phyloP scores from a whole-genome alignment of 37 sponge, comb jelly and placozoan species.

The Eunapius fragilis region DNA sequence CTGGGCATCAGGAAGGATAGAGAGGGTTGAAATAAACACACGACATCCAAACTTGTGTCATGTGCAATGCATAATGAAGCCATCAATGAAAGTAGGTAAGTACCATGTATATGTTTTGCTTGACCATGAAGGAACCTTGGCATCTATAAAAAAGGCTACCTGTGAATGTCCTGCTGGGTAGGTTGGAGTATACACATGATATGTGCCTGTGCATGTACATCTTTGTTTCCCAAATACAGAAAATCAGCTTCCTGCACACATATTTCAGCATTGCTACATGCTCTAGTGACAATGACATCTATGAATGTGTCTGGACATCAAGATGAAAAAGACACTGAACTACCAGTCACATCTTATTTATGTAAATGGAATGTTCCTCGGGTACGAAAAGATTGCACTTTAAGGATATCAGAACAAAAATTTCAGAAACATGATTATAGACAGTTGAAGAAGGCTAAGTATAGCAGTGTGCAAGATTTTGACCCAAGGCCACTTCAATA shows the following conservation, averaged over 20 bases:
- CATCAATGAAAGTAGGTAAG: slow-evolving; percentile 35
- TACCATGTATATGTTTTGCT: no score
- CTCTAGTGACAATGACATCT: slow-evolving; percentile 2
- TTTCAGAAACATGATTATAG: slow-evolving; percentile 34
- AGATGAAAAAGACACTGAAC: background rate
- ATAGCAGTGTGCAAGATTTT: slow-evolving; percentile 18
- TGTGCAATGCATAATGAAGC: slow-evolving; percentile 35
- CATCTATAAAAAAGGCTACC: slow-evolving; percentile 17
- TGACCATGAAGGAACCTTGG: no score
- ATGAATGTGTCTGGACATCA: no score
- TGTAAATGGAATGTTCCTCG: slow-evolving; percentile 40
- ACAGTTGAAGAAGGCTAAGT: slow-evolving; percentile 5
- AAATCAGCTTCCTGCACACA: slow-evolving; percentile 32
- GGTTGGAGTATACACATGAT: background rate
- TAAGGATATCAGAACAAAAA: slow-evolving; percentile 3
- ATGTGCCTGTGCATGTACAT: no score
- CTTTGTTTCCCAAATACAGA: background rate
- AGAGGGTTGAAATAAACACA: slow-evolving; percentile 13
- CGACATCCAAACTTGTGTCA: slow-evolving; percentile 32
- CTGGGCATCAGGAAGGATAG: no score
- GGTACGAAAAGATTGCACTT: slow-evolving; percentile 20
- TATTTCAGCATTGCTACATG: slow-evolving; percentile 30
- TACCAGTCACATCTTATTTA: slow-evolving; percentile 23
- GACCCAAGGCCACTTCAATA: slow-evolving; percentile 21
- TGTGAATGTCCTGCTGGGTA: slow-evolving; percentile 44